Percentiles rank a stretch among this genome's conserved stretches.
phyloP scores from a whole-genome alignment of 2,797 vertebrate genomes.

The Toxotes lorentzi region DNA sequence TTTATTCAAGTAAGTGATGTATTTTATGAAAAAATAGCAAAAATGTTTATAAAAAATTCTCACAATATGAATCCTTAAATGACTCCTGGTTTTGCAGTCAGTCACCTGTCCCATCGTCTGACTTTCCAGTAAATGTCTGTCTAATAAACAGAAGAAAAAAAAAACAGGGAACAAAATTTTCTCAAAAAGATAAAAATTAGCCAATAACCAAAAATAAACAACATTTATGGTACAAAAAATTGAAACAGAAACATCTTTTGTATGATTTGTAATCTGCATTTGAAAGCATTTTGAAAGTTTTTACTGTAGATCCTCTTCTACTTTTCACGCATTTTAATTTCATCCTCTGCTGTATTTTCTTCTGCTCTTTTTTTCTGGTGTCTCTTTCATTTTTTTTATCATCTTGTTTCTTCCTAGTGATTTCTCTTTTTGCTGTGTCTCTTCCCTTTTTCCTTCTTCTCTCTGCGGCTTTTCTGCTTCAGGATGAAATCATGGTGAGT shows the following conservation, averaged over 20 bases:
- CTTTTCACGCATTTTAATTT: slow-evolving; percentile 13
- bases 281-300: background rate
- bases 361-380: background rate
- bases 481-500: slow-evolving; percentile 99
- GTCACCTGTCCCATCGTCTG: background rate
- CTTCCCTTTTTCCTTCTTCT: slow-evolving; percentile 67
- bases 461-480: slow-evolving; percentile 86
- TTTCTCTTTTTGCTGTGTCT: slow-evolving; percentile 53
- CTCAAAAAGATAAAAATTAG: background rate
- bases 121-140: background rate
- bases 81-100: background rate
- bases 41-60: background rate
- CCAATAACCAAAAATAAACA: background rate
- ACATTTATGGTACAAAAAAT: background rate
- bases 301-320: background rate
- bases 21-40: background rate
- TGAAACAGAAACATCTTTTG: too few species aligned
- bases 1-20: background rate
- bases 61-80: background rate
- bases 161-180: background rate
- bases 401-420: slow-evolving; percentile 45
- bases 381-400: slow-evolving; percentile 4
- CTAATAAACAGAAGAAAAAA: background rate
- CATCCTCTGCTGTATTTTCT: background rate
- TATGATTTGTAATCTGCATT: slow-evolving; percentile 1